phyloP scores from a whole-genome alignment of 2,113 vertebrate genomes.

The Morone saxatilis region DNA sequence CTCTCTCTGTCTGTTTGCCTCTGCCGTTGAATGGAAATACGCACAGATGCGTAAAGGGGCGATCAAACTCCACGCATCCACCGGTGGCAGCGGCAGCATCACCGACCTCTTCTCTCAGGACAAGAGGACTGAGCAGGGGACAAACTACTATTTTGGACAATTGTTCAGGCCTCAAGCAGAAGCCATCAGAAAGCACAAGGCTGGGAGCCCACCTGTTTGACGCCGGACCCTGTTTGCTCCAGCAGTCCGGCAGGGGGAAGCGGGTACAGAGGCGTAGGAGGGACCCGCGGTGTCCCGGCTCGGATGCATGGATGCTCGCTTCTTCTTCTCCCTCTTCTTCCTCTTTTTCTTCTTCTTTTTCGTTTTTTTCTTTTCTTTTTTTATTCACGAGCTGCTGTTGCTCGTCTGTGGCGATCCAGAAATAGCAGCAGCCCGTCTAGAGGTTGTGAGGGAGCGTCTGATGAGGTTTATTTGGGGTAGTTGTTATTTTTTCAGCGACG shows the following conservation, averaged over 20 bases:
- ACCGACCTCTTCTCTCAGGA: constrained; percentile 36
- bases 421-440: constrained; percentile 65
- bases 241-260: constrained; percentile 5
- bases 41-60: constrained; percentile 82
- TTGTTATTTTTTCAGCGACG: constrained; percentile 25
- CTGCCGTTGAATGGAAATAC: constrained; percentile 80
- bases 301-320: constrained; percentile 49
- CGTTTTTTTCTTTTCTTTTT: neutral
- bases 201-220: constrained; percentile 71
- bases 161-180: constrained; percentile 23
- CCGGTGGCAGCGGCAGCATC: constrained; percentile 57
- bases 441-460: constrained; percentile 58
- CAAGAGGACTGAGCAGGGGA: constrained; percentile 35
- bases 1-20: constrained; percentile 59
- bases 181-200: constrained; percentile 8
- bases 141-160: constrained; percentile 35
- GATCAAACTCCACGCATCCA: constrained; percentile 76
- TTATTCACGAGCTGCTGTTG: constrained; percentile 23
- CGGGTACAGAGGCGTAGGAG: constrained; percentile 31
- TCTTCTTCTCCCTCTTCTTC: constrained; percentile 1
- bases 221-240: constrained; percentile 33
- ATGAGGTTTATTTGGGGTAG: constrained; percentile 44
- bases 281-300: constrained; percentile 36
- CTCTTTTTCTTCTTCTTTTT: neutral
- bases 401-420: constrained; percentile 58